Evolutionary conservation across 2,888 invertebrate genomes (phyloP).

Genomic region (Halocaridina rubra): DNA sequence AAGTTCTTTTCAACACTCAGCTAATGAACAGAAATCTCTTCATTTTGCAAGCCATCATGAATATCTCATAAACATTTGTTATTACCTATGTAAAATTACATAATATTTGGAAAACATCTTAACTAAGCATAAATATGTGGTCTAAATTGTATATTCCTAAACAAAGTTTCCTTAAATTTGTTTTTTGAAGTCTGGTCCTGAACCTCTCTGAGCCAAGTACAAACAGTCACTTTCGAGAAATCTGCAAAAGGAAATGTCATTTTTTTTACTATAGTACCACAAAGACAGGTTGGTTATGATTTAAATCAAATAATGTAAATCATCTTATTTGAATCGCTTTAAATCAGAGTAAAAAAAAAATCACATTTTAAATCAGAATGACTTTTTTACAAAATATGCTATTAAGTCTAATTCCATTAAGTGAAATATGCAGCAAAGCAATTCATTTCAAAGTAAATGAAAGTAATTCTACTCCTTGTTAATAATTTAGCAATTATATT

Average conservation of each 20-base stretch:
- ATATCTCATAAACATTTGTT: too few species aligned
- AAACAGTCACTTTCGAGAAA: constrained; percentile 38
- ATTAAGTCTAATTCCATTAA: background rate
- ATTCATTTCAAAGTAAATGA: too few species aligned
- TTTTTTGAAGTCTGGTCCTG: constrained; percentile 30
- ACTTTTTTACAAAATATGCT: too few species aligned
- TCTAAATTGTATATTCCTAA: background rate
- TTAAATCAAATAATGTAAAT: background rate
- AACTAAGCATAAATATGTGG: background rate
- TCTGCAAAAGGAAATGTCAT: background rate
- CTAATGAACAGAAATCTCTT: too few species aligned
- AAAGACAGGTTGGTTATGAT: background rate
- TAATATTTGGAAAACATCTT: background rate
- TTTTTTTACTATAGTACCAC: background rate
- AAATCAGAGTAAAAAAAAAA: background rate
- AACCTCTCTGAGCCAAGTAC: constrained; percentile 20
- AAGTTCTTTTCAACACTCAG: too few species aligned
- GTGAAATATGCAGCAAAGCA: too few species aligned
- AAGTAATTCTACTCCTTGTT: too few species aligned
- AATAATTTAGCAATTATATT: too few species aligned
- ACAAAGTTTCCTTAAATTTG: constrained; percentile 17
- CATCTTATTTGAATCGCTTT: background rate
- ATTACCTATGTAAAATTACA: background rate
- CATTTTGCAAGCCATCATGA: too few species aligned
- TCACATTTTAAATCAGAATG: background rate